Evolutionary conservation across 35 echinoderm and acorn worm species (phyloP).

Genomic region (Eucidaris tribuloides): DNA sequence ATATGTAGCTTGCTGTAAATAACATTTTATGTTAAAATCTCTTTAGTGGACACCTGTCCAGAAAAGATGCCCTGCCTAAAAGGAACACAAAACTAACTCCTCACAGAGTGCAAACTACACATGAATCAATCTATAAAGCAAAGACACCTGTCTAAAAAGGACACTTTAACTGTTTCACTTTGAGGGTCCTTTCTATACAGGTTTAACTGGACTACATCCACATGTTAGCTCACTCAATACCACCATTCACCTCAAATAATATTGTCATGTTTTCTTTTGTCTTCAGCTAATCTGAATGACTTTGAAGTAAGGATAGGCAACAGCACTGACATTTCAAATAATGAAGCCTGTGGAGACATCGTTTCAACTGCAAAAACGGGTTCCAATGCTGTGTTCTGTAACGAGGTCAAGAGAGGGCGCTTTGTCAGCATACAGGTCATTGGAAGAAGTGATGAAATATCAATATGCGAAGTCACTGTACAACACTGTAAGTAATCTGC

Average conservation of each 20-base stretch:
- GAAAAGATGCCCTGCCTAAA: too few species aligned
- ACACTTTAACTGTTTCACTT: too few species aligned
- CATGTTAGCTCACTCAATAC: too few species aligned
- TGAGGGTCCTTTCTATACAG: too few species aligned
- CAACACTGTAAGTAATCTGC: slow-evolving; percentile 74
- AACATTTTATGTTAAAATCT: too few species aligned
- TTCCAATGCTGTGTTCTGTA: slow-evolving; percentile 42
- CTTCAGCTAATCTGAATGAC: slow-evolving; percentile 22
- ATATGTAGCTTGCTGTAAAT: too few species aligned
- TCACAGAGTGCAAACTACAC: too few species aligned
- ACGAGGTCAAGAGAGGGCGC: slow-evolving; percentile 32
- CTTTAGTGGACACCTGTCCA: too few species aligned
- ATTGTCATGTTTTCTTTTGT: neutral
- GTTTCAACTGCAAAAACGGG: slow-evolving; percentile 10
- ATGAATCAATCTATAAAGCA: too few species aligned
- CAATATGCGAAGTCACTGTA: slow-evolving; percentile 70
- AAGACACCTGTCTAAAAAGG: too few species aligned
- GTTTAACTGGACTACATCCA: too few species aligned
- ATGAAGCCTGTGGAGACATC: slow-evolving; percentile 46
- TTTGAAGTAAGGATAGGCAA: slow-evolving; percentile 65
- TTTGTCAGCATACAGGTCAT: slow-evolving; percentile 72
- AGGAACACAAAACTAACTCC: too few species aligned
- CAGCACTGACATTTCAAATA: slow-evolving; percentile 45
- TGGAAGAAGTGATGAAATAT: slow-evolving; percentile 9
- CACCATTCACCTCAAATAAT: neutral